Evolutionary conservation across 2,113 vertebrate genomes (phyloP), one percentile per base, ranked within the genome.

Genomic region (Tinamus guttatus): DNA sequence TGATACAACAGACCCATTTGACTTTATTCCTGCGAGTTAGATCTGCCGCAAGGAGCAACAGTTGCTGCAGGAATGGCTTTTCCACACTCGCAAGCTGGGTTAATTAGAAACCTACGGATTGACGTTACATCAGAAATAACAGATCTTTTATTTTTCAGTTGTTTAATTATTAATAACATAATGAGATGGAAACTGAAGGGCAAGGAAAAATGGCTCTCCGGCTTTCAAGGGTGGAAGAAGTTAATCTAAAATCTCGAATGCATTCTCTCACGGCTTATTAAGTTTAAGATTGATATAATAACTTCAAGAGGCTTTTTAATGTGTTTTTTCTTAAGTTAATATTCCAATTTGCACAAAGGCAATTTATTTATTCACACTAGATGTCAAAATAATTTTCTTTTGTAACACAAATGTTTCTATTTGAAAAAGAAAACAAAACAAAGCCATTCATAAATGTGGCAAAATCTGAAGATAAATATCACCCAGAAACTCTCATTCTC

Each of bases 121-220:
- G 62, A 89, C 0, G 0, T 90, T 68, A 75, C 41, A 78, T 41
- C 32, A 82, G 74, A 75, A 93, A 87, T 93, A 96, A 90, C 7
- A 91, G 71, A 84, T 73, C 73, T 91, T 90, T 94, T 95, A 86
- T 88, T 96, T 87, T 95, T 86, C 74, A 92, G 36, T 30, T 90
- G 79, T 85, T 96, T 96, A 95, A 97, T 96, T 96, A 97, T 97
- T 97, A 95, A 97, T 93, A 90, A 90, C 90, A 81, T 94, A 97
- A 96, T 96, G 88, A 91, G 63, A 87, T 84, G 91, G 89, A 97
- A 97, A 95, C 87, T 40, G 73, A 84, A 84, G n/a, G 58, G 69
- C 54, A 80, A 86, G 71, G n/a, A 89, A 87, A 92, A 94, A 94
- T 41, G 78, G 65, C 76, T 89, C 71, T 87, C 81, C 67, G 59